Evolutionary conservation across 2,797 vertebrate species (phyloP).

Genomic region (Notolepis coatsorum): DNA sequence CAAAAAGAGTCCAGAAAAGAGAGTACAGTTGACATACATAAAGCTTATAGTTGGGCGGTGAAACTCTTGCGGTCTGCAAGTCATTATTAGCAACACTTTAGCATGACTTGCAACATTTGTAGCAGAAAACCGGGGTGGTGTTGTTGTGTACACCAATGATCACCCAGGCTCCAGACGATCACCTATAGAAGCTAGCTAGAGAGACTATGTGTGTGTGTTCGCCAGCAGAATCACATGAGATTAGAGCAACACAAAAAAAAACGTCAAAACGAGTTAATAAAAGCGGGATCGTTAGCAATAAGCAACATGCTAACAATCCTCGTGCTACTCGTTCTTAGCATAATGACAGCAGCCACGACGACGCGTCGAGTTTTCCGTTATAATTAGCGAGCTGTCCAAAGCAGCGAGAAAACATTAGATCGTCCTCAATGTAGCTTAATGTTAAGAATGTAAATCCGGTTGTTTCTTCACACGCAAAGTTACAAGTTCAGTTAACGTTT

Average conservation of each 20-base stretch:
- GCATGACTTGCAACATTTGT: conserved; percentile 38
- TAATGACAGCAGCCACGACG: no score
- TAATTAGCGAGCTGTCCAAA: accelerated
- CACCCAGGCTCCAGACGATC: neutral
- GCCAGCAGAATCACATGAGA: neutral
- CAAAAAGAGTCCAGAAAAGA: no score
- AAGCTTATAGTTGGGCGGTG: no score
- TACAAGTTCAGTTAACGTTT: conserved; percentile 28
- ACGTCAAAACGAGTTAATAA: neutral
- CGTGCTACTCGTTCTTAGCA: conserved; percentile 38
- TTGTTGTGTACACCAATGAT: no score
- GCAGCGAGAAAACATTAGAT: accelerated
- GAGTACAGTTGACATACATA: no score
- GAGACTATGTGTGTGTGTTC: no score
- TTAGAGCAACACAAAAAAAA: neutral
- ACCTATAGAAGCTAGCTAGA: neutral
- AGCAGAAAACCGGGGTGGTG: neutral
- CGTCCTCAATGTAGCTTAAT: accelerated
- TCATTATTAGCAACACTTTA: conserved; percentile 17
- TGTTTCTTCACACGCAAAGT: neutral
- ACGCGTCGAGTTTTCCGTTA: conserved; percentile 30
- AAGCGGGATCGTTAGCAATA: conserved; percentile 31
- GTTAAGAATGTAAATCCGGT: neutral
- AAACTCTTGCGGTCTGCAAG: no score
- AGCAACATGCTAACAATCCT: conserved; percentile 62